Evolutionary conservation across 2,888 invertebrate species (phyloP).

Genomic region (Actias luna): DNA sequence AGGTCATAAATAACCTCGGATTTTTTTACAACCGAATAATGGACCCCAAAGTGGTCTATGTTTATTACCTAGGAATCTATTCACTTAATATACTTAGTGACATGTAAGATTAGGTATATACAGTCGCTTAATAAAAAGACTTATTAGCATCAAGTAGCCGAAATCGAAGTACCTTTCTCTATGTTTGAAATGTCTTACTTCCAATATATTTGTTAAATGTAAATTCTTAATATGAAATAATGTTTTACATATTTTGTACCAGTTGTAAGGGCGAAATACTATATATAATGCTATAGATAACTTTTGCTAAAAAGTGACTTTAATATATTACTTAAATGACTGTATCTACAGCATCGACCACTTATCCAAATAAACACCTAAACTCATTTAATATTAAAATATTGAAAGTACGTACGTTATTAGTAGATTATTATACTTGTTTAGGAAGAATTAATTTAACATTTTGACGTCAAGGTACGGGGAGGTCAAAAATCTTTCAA

Average conservation of each 20-base stretch:
- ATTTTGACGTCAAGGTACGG: no score
- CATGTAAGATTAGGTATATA: conserved; percentile 14
- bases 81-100: conserved; percentile 19
- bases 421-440: no score
- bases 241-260: not conserved
- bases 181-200: no score
- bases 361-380: not conserved
- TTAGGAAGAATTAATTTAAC: no score
- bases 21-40: conserved; percentile 21
- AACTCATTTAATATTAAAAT: not conserved
- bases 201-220: no score
- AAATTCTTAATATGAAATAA: not conserved
- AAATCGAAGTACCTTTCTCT: no score
- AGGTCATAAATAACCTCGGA: conserved; percentile 18
- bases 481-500: no score
- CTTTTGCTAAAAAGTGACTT: not conserved
- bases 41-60: conserved; percentile 27
- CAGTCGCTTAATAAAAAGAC: not conserved
- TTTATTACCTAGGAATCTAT: conserved; percentile 18
- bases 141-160: no score
- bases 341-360: not conserved
- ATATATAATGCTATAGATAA: no score
- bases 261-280: no score
- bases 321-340: not conserved
- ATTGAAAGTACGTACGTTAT: no score